Conservation (phyloP, 1,140 invertebrate species). For the Cepaea nemoralis region DNA sequence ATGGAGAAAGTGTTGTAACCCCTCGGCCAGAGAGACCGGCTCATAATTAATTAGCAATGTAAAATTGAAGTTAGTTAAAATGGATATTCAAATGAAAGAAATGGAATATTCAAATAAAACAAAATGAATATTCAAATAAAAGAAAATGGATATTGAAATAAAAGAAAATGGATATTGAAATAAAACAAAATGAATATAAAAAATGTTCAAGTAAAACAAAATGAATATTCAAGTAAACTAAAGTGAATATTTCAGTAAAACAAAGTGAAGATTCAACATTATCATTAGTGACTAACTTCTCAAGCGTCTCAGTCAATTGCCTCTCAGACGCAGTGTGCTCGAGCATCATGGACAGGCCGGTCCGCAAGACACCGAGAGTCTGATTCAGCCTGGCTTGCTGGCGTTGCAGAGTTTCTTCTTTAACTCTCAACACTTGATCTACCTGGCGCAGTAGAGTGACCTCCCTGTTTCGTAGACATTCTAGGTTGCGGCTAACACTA, state of each 20-base stretch:
- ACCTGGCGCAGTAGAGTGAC: slow-evolving; percentile 65
- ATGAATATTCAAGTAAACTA: too few relatives aligned
- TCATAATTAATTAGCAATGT: too few relatives aligned
- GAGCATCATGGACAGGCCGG: slow-evolving; percentile 37
- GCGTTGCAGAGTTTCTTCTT: slow-evolving; percentile 63
- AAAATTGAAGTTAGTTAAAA: too few relatives aligned
- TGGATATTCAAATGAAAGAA: too few relatives aligned
- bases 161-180: too few relatives aligned
- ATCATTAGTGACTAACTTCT: slow-evolving; percentile 37
- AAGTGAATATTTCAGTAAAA: background rate
- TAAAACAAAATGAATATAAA: too few relatives aligned
- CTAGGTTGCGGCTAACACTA: slow-evolving; percentile 63
- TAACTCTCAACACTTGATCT: slow-evolving; percentile 59
- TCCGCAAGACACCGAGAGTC: slow-evolving; percentile 58
- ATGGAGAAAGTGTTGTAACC: too few relatives aligned
- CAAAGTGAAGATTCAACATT: background rate
- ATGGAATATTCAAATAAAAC: too few relatives aligned
- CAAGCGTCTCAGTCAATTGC: slow-evolving; percentile 40
- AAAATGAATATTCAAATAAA: too few relatives aligned
- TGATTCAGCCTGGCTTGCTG: slow-evolving; percentile 64
- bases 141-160: too few relatives aligned
- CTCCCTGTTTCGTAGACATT: slow-evolving; percentile 62
- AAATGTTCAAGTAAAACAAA: too few relatives aligned
- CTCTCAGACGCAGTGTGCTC: slow-evolving; percentile 31
- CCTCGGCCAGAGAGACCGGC: too few relatives aligned